A percentile compares a stretch with the other conserved stretches of the same genome.
These are phyloP conservation scores for Micromussa lordhowensis DNA, from an alignment of 92 coral and sea anemone species.

Conservation along the genomic window DNA sequence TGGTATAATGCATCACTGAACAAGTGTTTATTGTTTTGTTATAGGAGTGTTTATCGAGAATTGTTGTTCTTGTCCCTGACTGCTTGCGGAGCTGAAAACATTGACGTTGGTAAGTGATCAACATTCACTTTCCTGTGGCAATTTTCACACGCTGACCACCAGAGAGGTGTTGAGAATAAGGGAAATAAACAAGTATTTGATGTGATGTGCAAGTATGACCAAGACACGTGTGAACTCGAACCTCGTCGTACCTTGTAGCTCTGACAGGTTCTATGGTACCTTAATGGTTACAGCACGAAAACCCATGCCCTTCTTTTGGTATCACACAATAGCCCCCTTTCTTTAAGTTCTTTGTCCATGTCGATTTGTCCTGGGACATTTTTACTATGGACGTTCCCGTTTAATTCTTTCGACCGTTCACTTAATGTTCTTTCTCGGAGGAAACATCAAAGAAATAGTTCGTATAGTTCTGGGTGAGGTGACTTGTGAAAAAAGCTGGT, in stretches of 20 bases:
- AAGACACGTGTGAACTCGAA: too few species aligned
- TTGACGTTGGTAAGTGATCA: constrained; percentile 83
- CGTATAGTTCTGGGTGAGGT: too few species aligned
- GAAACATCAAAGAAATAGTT: not conserved
- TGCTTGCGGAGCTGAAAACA: constrained; percentile 94
- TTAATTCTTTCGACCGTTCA: too few species aligned
- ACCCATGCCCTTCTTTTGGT: not conserved
- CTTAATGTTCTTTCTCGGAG: not conserved
- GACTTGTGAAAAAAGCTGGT: too few species aligned
- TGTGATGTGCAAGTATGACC: not conserved
- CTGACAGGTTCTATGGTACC: not conserved
- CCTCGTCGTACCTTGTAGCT: not conserved
- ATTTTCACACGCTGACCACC: too few species aligned
- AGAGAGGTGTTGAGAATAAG: not conserved
- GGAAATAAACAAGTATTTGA: not conserved
- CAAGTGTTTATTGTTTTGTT: not conserved
- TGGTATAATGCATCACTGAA: not conserved
- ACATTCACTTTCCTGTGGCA: too few species aligned
- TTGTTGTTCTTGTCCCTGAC: constrained; percentile 84
- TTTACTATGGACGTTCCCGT: not conserved
- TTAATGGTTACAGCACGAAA: not conserved
- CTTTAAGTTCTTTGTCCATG: not conserved
- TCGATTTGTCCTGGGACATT: not conserved
- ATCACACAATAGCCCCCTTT: not conserved
- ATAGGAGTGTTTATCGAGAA: constrained; percentile 96